Evolutionary conservation across 2,113 vertebrate species (phyloP), one percentile per base, ranked within the genome.

Genomic region (Thamnaconus septentrionalis): DNA sequence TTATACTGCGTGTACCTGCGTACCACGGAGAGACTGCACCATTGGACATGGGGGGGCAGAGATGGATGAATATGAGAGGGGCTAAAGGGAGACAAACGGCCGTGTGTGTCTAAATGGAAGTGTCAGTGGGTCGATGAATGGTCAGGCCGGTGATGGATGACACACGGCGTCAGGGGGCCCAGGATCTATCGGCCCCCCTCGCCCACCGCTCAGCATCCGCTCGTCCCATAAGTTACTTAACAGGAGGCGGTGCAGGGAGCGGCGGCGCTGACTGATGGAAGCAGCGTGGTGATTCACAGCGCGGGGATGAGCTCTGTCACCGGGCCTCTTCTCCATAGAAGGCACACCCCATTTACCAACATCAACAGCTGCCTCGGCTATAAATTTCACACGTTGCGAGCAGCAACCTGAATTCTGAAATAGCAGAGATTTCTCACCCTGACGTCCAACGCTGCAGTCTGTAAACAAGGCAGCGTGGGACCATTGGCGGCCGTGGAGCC

Each of bases 111-210:
- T 61, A 64, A 71, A 64, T 60, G 70, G 59, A 66, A 53, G 69
- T 66, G 74, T 70, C 59, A 48, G 66, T 11, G 63, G 59, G 43
- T 73, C 54, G 59, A 73, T 73, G 77, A 53, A 81, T 54, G 78
- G 59, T 69, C 59, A 71, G 62, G 48, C 6, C 18, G 57, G 74
- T 78, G 81, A 84, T 81, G 69, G 80, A 81, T 85, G 75, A 72
- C 64, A 71, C 49, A 56, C 42, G 60, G 50, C 60, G 47, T 31
- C 8, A 49, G 64, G 18, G 53, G 56, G n/a, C 18, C 60, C 53
- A 58, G 65, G 42, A 61, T 71, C 52, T 66, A 59, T 65, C 47
- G 54, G 18, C 18, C 18, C 56, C 56, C 64, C 41, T 58, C 42
- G 41, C 79, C 52, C 53, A 59, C 65, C 1, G 4, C 78, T 72